phyloP scores from a whole-genome alignment of 1,140 invertebrate genomes.

The Doryteuthis pealeii region DNA sequence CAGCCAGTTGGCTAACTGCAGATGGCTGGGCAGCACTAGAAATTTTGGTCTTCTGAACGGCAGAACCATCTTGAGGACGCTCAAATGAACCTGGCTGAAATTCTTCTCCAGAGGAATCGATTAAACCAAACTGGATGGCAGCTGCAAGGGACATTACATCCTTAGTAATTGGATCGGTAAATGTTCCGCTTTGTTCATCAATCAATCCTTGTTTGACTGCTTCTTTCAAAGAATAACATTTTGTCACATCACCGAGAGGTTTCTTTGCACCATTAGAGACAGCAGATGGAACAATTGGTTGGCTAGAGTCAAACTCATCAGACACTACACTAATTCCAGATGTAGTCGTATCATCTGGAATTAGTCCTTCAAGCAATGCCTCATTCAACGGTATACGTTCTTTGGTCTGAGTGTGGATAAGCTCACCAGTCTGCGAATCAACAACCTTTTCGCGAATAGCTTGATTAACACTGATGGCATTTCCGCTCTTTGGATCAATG shows the following conservation, averaged over 20 bases:
- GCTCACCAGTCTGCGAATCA: conserved; percentile 75
- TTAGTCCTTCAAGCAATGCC: conserved; percentile 47
- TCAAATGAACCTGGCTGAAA: no score
- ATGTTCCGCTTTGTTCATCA: conserved; percentile 72
- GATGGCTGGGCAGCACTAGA: no score
- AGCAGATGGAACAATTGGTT: neutral
- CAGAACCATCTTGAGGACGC: no score
- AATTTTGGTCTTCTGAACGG: no score
- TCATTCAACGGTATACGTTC: conserved; percentile 47
- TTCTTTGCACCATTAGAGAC: neutral
- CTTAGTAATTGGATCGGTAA: conserved; percentile 78
- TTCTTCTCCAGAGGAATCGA: conserved; percentile 21
- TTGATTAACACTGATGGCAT: conserved; percentile 77
- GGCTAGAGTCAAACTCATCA: no score
- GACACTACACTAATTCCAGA: neutral
- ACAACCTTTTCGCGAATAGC: conserved; percentile 82
- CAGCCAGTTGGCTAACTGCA: no score
- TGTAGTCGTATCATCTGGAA: conserved; percentile 36
- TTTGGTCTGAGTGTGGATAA: conserved; percentile 60
- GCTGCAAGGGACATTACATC: conserved; percentile 78
- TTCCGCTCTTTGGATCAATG: conserved; percentile 46
- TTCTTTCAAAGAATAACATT: conserved; percentile 34
- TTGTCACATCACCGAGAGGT: no score
- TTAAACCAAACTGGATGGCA: conserved; percentile 70
- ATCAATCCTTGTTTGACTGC: conserved; percentile 67